Evolutionary conservation across 2,113 vertebrate species (phyloP).

Genomic region (Tinamus guttatus): DNA sequence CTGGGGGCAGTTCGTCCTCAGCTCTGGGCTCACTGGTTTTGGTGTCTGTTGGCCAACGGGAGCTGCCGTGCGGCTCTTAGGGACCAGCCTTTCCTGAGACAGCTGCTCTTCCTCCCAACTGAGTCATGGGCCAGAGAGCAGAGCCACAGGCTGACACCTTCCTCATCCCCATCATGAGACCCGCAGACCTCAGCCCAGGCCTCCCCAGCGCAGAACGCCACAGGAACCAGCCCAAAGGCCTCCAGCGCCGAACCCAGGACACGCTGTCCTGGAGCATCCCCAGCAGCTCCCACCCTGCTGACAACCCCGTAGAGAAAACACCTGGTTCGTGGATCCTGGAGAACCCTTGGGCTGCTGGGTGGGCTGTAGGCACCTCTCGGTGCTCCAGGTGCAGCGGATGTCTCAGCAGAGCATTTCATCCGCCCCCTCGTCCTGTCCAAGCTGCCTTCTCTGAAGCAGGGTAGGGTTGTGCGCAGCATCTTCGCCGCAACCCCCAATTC

Average conservation of each 20-base stretch:
- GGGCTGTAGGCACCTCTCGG: not conserved
- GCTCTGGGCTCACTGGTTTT: not conserved
- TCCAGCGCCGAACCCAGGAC: not conserved
- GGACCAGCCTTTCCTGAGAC: not conserved
- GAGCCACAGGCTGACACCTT: not conserved
- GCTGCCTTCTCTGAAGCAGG: not conserved
- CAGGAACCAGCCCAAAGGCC: not conserved
- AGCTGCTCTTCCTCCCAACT: not conserved
- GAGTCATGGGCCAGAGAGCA: not conserved
- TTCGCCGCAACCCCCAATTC: not conserved
- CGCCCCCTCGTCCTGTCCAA: fast-evolving
- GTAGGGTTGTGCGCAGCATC: not conserved
- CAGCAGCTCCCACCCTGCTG: not conserved
- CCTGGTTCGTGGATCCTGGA: not conserved
- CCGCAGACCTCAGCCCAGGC: not conserved
- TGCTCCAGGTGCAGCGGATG: not conserved
- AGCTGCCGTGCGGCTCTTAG: not conserved
- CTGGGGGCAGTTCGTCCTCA: not conserved
- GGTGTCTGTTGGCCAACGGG: not conserved
- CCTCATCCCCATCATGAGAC: fast-evolving
- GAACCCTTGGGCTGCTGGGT: not conserved
- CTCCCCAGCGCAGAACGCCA: not conserved
- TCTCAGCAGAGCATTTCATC: not conserved
- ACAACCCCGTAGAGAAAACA: fast-evolving
- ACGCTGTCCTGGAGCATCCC: too few relatives aligned